A percentile compares a stretch with the other conserved stretches of the same genome.
phyloP scores from a whole-genome alignment of 2,888 invertebrate genomes.

The Andrena trimmerana region DNA sequence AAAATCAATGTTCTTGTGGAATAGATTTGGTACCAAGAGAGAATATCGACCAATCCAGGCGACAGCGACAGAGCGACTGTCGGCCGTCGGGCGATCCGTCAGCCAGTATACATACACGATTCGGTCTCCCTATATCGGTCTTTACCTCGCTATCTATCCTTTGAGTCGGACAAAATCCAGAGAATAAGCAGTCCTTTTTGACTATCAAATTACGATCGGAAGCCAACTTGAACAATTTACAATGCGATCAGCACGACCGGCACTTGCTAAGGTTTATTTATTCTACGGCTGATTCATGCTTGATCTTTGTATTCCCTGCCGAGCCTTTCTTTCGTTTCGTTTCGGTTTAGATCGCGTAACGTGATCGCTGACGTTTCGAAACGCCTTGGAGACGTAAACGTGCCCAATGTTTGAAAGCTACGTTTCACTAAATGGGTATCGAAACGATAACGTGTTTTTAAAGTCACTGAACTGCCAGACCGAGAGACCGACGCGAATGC shows the following conservation, averaged over 20 bases:
- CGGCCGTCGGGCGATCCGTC: constrained; percentile 8
- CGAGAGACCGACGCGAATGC: constrained; percentile 4
- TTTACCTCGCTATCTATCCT: not conserved
- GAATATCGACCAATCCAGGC: not conserved
- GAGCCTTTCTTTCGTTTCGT: not conserved
- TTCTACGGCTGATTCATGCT: not conserved
- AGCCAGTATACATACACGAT: not conserved
- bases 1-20: not conserved
- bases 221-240: too few relatives aligned
- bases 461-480: not conserved
- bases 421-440: not conserved
- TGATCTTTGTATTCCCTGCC: too few relatives aligned
- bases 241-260: not conserved
- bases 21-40: not conserved
- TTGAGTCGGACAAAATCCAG: not conserved
- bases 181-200: not conserved
- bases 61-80: constrained; percentile 12
- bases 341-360: not conserved
- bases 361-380: too few relatives aligned
- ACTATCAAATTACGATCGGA: constrained; percentile 32
- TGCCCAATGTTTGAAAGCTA: too few relatives aligned
- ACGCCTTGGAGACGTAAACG: too few relatives aligned
- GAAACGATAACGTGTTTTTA: not conserved
- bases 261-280: constrained; percentile 18
- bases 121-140: not conserved